A percentile compares a stretch with the other conserved stretches of the same genome.
Evolutionary conservation across 2,113 vertebrate species (phyloP).

Genomic region (Prunella fulvescens): DNA sequence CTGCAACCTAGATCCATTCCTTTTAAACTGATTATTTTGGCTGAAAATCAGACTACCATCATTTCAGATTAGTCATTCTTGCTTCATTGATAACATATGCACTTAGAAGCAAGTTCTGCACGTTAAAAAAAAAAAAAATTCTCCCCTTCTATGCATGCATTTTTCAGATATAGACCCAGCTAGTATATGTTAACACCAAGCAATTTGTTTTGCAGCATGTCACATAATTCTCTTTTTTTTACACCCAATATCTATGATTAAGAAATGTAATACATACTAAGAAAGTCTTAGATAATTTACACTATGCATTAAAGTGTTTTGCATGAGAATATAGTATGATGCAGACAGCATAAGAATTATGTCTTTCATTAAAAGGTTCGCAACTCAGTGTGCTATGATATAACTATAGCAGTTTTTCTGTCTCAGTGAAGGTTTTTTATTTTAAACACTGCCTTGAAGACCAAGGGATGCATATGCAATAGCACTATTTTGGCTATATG

Average conservation of each 20-base stretch:
- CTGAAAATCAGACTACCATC: slow-evolving; percentile 6
- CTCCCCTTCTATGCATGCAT: neutral
- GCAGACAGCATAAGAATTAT: slow-evolving; percentile 76
- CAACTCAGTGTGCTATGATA: slow-evolving; percentile 73
- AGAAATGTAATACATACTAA: slow-evolving; percentile 77
- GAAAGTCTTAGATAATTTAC: slow-evolving; percentile 75
- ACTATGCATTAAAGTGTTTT: slow-evolving; percentile 78
- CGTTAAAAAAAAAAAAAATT: neutral
- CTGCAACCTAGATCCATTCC: neutral
- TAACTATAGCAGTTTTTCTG: slow-evolving; percentile 76
- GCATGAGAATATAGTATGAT: slow-evolving; percentile 77
- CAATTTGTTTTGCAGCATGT: slow-evolving; percentile 58
- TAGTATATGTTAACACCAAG: slow-evolving; percentile 31
- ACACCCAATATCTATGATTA: slow-evolving; percentile 70
- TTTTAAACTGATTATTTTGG: slow-evolving; percentile 19
- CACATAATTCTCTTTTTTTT: slow-evolving; percentile 62
- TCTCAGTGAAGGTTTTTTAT: slow-evolving; percentile 71
- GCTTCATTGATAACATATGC: slow-evolving; percentile 6
- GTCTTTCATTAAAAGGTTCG: slow-evolving; percentile 81
- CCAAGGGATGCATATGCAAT: slow-evolving; percentile 62
- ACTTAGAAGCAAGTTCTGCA: slow-evolving; percentile 18
- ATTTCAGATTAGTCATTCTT: slow-evolving; percentile 29
- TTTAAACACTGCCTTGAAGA: slow-evolving; percentile 70
- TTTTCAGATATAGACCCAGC: slow-evolving; percentile 38
- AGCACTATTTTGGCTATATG: slow-evolving; percentile 48